Percentiles rank a stretch among this genome's conserved stretches.
Conservation (phyloP, 2,888 invertebrate genomes). For the Pomacea canaliculata region DNA sequence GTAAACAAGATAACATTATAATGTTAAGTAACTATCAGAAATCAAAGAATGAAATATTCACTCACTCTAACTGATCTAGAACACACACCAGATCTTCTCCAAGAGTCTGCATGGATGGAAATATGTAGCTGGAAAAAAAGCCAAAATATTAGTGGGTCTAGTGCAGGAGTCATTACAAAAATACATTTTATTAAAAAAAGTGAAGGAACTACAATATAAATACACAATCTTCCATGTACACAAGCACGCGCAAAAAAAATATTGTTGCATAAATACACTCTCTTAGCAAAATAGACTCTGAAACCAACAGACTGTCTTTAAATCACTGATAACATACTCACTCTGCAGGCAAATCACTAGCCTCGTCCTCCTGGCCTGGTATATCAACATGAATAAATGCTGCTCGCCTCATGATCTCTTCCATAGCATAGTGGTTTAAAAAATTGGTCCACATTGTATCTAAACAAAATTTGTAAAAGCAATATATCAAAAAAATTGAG, state of each 20-base stretch:
- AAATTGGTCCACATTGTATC: slow-evolving; percentile 87
- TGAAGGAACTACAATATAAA: not conserved
- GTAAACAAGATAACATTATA: no score
- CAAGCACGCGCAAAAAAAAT: not conserved
- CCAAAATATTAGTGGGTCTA: not conserved
- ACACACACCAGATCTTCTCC: slow-evolving; percentile 87
- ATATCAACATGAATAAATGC: slow-evolving; percentile 87
- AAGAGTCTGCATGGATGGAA: slow-evolving; percentile 84
- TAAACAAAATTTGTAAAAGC: slow-evolving; percentile 66
- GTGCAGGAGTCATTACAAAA: no score
- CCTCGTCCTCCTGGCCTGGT: slow-evolving; percentile 84
- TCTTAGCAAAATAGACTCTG: no score
- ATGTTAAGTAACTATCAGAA: not conserved
- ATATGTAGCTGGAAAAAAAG: slow-evolving; percentile 77
- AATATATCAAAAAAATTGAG: not conserved
- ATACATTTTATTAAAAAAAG: no score
- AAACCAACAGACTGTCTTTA: no score
- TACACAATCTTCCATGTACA: not conserved
- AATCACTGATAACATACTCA: slow-evolving; percentile 69
- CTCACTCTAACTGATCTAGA: slow-evolving; percentile 81
- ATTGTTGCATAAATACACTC: no score
- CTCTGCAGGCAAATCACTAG: slow-evolving; percentile 81
- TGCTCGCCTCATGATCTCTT: slow-evolving; percentile 85
- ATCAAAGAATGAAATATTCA: slow-evolving; percentile 26
- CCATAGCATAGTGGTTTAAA: slow-evolving; percentile 85